These are phyloP conservation scores for Leptinotarsa rubiginosa DNA, from an alignment of 2,888 invertebrate species.

Conservation along the genomic window DNA sequence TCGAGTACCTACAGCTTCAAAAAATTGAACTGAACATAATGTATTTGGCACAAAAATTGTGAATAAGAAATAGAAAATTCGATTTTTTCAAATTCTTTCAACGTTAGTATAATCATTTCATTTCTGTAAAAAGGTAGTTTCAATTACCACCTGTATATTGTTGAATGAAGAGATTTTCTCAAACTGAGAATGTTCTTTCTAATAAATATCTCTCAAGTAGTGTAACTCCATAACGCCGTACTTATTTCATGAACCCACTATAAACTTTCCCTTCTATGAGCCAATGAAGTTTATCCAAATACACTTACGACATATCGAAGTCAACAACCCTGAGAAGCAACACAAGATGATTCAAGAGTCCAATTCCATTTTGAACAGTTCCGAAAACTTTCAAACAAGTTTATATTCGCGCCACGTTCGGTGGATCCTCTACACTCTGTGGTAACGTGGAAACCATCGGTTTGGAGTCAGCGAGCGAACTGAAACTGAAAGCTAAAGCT, in stretches of 20 bases:
- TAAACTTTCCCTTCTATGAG: neutral
- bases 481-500: constrained; percentile 51
- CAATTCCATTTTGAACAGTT: constrained; percentile 6
- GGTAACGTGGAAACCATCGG: constrained; percentile 36
- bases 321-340: neutral
- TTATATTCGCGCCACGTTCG: constrained; percentile 24
- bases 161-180: too few species aligned
- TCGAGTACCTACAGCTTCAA: too few species aligned
- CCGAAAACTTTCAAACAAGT: constrained; percentile 27
- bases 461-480: constrained; percentile 49
- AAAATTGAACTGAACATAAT: too few species aligned
- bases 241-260: neutral
- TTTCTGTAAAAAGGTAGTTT: too few species aligned
- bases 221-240: neutral
- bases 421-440: constrained; percentile 17
- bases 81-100: too few species aligned
- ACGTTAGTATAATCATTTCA: too few species aligned
- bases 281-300: constrained; percentile 1
- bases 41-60: too few species aligned
- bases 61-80: too few species aligned
- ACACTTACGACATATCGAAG: constrained; percentile 11
- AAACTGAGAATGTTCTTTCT: neutral
- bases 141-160: too few species aligned
- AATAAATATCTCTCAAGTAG: neutral
- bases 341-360: constrained; percentile 12